phyloP scores from a whole-genome alignment of 1,140 invertebrate species.

The Brachionus plicatilis region DNA sequence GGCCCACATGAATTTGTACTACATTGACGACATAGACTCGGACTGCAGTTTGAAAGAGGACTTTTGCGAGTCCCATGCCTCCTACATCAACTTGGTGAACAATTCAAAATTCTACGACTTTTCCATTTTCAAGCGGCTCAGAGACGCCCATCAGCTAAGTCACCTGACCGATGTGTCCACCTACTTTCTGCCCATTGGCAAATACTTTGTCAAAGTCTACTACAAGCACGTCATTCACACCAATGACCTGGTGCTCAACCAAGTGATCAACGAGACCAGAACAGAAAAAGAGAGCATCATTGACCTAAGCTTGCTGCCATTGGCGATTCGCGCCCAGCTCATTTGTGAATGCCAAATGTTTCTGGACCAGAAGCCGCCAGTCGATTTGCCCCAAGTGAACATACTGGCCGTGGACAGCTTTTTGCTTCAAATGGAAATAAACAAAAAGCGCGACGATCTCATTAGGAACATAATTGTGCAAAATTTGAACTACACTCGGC shows the following conservation, averaged over 20 bases:
- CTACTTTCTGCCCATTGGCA: constrained; percentile 25
- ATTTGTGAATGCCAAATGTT: constrained; percentile 8
- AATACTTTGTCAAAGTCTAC: constrained; percentile 27
- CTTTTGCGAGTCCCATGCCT: not conserved
- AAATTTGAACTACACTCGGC: not conserved
- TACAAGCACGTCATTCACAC: constrained; percentile 25
- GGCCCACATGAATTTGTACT: constrained; percentile 30
- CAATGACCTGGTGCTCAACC: not conserved
- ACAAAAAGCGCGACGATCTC: not conserved
- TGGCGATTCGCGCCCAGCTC: constrained; percentile 10
- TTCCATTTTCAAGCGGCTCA: constrained; percentile 4
- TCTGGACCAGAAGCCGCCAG: not conserved
- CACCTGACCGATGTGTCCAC: not conserved
- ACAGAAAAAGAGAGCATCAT: constrained; percentile 36
- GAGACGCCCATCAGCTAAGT: not conserved
- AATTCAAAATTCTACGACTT: constrained; percentile 31
- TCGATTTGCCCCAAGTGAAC: not conserved
- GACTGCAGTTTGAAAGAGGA: not conserved
- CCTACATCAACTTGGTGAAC: not conserved
- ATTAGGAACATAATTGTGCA: not conserved
- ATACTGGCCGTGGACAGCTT: constrained; percentile 25
- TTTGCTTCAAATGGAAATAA: constrained; percentile 39
- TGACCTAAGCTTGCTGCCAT: constrained; percentile 5
- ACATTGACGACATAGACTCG: constrained; percentile 26
- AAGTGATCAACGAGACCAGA: not conserved